A percentile compares a stretch with the other conserved stretches of the same genome.
Evolutionary conservation across 2,888 invertebrate genomes (phyloP).

Genomic region (Nasonia oneida): DNA sequence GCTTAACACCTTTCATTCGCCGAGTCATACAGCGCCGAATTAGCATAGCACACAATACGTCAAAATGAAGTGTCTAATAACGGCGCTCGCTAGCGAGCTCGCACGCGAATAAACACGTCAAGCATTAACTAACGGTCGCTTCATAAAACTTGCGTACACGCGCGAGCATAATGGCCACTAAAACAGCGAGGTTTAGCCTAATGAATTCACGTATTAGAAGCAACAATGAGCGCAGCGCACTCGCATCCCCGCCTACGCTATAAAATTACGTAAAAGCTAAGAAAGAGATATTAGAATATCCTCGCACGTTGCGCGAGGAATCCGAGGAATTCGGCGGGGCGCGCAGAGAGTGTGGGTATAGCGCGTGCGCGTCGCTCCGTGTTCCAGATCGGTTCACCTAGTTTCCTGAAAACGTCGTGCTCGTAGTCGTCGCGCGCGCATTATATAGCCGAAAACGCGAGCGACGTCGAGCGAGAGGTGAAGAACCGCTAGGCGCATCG

Average conservation of each 20-base stretch:
- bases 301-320: conserved; percentile 29
- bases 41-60: conserved; percentile 41
- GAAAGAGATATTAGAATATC: not conserved
- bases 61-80: conserved; percentile 51
- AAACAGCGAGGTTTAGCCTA: conserved; percentile 24
- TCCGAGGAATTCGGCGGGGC: conserved; percentile 33
- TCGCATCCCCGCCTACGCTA: not conserved
- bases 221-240: not conserved
- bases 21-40: conserved; percentile 10
- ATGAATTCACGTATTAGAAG: conserved; percentile 32
- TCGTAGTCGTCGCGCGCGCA: conserved; percentile 31
- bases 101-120: conserved; percentile 43
- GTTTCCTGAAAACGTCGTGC: conserved; percentile 64
- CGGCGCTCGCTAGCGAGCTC: not conserved
- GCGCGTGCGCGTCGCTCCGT: conserved; percentile 58
- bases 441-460: conserved; percentile 49
- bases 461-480: conserved; percentile 31
- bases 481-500: conserved; percentile 53
- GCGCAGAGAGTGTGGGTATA: not conserved
- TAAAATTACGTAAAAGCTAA: conserved; percentile 7
- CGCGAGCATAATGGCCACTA: conserved; percentile 25
- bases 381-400: conserved; percentile 72
- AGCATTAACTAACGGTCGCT: conserved; percentile 42
- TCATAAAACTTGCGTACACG: conserved; percentile 30
- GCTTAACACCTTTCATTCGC: conserved; percentile 16